Percentiles rank a stretch among this genome's conserved stretches.
Evolutionary conservation across 2,888 invertebrate species (phyloP).

Genomic region (Lumbricus terrestris): DNA sequence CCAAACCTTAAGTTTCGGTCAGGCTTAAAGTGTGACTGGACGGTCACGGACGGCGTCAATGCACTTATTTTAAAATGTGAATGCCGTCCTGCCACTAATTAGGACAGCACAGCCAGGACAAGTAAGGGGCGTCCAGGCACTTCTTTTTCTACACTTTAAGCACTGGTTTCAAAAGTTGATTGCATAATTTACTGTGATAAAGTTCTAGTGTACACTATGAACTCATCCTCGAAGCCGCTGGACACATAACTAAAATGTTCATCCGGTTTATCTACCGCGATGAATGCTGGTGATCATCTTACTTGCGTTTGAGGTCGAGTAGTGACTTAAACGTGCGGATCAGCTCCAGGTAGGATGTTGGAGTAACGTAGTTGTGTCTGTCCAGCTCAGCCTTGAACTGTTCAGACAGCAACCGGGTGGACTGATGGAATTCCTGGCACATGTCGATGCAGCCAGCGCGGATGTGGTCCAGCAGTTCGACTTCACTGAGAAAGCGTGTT

Average conservation of each 20-base stretch:
- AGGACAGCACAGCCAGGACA: too few species aligned
- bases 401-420: conserved; percentile 71
- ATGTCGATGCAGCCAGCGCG: conserved; percentile 76
- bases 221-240: not conserved
- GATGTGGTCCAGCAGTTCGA: conserved; percentile 75
- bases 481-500: conserved; percentile 74
- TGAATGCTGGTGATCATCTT: conserved; percentile 59
- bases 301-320: conserved; percentile 74
- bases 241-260: not conserved
- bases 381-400: conserved; percentile 67
- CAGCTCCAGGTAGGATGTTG: conserved; percentile 87
- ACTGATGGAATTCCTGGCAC: conserved; percentile 85
- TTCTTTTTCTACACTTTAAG: too few species aligned
- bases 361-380: conserved; percentile 84
- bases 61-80: too few species aligned
- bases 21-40: too few species aligned
- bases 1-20: too few species aligned
- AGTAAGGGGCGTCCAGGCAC: too few species aligned
- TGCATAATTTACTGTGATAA: too few species aligned
- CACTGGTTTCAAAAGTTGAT: too few species aligned
- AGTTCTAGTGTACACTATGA: too few species aligned
- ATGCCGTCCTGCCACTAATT: too few species aligned
- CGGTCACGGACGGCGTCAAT: too few species aligned
- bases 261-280: not conserved
- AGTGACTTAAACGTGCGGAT: conserved; percentile 85